Percentiles rank a stretch among this genome's conserved stretches.
These are phyloP conservation scores for Grammatotria lemairii DNA, from an alignment of 2,113 vertebrate genomes.

Conservation along the genomic window DNA sequence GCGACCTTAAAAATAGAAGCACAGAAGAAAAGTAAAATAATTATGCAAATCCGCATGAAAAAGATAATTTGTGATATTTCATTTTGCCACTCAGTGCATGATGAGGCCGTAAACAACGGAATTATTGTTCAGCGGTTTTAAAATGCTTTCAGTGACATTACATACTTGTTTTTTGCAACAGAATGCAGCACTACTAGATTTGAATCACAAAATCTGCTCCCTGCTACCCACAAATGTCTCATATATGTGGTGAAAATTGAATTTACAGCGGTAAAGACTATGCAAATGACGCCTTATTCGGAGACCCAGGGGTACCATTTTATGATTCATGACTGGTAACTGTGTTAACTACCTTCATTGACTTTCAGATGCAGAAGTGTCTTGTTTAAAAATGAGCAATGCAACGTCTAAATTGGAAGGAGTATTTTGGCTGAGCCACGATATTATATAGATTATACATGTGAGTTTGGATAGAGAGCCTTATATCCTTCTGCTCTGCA, in stretches of 20 bases:
- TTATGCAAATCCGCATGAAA: background rate
- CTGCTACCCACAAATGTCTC: background rate
- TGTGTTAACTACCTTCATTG: conserved; percentile 40
- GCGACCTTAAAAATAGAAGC: background rate
- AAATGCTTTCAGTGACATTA: background rate
- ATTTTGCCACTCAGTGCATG: background rate
- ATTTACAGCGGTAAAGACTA: conserved; percentile 11
- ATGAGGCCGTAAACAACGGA: background rate
- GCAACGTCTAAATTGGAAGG: background rate
- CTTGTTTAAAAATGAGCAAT: conserved; percentile 16
- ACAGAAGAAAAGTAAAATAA: background rate
- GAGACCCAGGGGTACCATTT: conserved; percentile 17
- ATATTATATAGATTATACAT: background rate
- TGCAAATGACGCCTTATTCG: conserved; percentile 12
- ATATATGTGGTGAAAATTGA: background rate
- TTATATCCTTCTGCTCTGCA: background rate
- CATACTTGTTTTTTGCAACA: background rate
- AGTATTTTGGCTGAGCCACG: background rate
- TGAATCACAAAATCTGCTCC: background rate
- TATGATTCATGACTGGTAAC: conserved; percentile 38
- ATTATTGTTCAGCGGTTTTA: background rate
- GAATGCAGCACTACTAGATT: background rate
- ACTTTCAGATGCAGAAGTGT: conserved; percentile 34
- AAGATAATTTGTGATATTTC: background rate
- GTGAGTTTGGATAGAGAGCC: background rate